A percentile compares a stretch with the other conserved stretches of the same genome.
phyloP scores from a whole-genome alignment of 2,888 invertebrate genomes.

The Rhagonycha lutea region DNA sequence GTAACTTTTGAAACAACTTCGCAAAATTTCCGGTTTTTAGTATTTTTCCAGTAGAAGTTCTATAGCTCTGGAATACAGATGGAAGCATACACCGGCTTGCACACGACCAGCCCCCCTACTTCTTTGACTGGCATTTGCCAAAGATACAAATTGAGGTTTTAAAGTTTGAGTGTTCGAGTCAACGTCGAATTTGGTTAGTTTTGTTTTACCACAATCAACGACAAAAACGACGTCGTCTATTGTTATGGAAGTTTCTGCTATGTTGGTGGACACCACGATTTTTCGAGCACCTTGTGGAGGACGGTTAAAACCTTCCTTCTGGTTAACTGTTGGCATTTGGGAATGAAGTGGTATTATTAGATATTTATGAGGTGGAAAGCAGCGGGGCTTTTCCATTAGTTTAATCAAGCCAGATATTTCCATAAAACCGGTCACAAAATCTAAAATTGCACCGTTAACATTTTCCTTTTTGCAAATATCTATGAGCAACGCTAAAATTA shows the following conservation, averaged over 20 bases:
- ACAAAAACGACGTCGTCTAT: conserved; percentile 95
- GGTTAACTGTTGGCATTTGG: conserved; percentile 80
- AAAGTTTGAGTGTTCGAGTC: conserved; percentile 75
- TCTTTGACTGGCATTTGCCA: conserved; percentile 86
- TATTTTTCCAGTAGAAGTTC: conserved; percentile 66
- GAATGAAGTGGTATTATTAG: conserved; percentile 84
- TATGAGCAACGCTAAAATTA: conserved; percentile 69
- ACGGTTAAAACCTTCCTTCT: conserved; percentile 73
- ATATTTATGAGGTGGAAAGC: conserved; percentile 56
- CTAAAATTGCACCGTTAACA: conserved; percentile 78
- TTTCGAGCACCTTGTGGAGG: conserved; percentile 73
- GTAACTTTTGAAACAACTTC: conserved; percentile 80
- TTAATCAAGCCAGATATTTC: conserved; percentile 69
- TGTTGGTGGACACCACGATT: conserved; percentile 88
- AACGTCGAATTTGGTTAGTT: conserved; percentile 75
- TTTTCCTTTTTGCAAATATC: conserved; percentile 63
- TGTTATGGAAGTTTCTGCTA: conserved; percentile 95
- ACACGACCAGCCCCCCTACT: conserved; percentile 88
- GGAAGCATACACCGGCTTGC: conserved; percentile 84
- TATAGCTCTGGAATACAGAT: conserved; percentile 73
- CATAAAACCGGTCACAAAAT: conserved; percentile 82
- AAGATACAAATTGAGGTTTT: conserved; percentile 75
- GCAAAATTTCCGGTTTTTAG: conserved; percentile 80
- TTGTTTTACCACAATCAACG: conserved; percentile 84
- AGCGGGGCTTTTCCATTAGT: conserved; percentile 52